Evolutionary conservation across 2,888 invertebrate species (phyloP).

Genomic region (Gymnosoma rotundatum): DNA sequence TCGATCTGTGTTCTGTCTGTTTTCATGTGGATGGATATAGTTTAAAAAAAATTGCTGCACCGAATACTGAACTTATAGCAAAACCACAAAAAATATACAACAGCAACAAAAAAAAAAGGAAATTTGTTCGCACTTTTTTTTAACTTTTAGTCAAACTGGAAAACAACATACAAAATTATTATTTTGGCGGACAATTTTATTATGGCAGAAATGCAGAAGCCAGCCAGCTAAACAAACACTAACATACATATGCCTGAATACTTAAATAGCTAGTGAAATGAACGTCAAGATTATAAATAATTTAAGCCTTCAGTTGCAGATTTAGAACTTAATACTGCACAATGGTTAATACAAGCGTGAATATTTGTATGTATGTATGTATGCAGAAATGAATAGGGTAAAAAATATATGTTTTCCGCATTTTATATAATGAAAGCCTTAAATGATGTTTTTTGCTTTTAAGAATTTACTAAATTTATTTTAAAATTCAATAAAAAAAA

Average conservation of each 20-base stretch:
- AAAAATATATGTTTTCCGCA: constrained; percentile 1
- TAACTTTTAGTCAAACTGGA: constrained; percentile 22
- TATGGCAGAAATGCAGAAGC: constrained; percentile 8
- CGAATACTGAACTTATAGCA: constrained; percentile 41
- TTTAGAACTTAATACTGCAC: constrained; percentile 60
- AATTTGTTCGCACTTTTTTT: constrained; percentile 67
- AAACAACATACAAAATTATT: constrained; percentile 46
- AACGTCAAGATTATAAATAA: constrained; percentile 70
- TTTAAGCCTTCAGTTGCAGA: constrained; percentile 70
- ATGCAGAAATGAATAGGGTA: constrained; percentile 10
- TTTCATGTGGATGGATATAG: constrained; percentile 43
- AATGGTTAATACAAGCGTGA: constrained; percentile 62
- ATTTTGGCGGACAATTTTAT: constrained; percentile 60
- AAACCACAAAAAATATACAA: constrained; percentile 57
- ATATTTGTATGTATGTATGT: constrained; percentile 6
- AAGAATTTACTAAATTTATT: too few species aligned
- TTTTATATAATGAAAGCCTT: neutral
- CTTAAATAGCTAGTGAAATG: constrained; percentile 43
- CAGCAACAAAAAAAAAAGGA: constrained; percentile 22
- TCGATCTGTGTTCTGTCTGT: neutral
- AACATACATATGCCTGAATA: constrained; percentile 15
- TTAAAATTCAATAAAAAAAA: too few species aligned
- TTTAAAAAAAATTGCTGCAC: constrained; percentile 10
- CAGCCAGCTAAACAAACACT: neutral
- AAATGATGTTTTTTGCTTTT: too few species aligned